Percentiles rank a stretch among this genome's conserved stretches.
Evolutionary conservation across 2,113 vertebrate genomes (phyloP).

Genomic region (Prietella phreatophila): DNA sequence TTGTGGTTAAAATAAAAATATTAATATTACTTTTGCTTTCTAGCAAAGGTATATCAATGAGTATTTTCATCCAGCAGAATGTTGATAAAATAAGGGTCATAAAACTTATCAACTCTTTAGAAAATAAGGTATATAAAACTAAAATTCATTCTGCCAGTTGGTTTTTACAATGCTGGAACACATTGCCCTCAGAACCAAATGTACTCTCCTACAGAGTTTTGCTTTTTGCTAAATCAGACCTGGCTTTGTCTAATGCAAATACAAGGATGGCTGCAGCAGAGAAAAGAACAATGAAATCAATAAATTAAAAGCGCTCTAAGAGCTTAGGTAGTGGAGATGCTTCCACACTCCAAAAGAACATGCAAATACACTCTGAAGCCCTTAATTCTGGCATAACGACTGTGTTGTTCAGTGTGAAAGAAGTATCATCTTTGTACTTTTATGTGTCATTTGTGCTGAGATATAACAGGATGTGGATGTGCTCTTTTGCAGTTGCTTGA

Average conservation of each 20-base stretch:
- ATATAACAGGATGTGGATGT: slow-evolving; percentile 61
- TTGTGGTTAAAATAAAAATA: background rate
- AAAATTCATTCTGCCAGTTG: slow-evolving; percentile 17
- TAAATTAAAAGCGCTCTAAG: slow-evolving; percentile 62
- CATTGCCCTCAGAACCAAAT: slow-evolving; percentile 21
- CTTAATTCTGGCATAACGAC: slow-evolving; percentile 30
- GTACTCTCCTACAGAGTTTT: slow-evolving; percentile 45
- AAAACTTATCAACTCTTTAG: background rate
- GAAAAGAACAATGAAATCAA: slow-evolving; percentile 62
- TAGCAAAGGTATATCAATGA: background rate
- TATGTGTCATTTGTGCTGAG: slow-evolving; percentile 58
- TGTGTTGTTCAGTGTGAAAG: slow-evolving; percentile 41
- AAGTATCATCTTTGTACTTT: slow-evolving; percentile 56
- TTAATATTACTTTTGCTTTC: background rate
- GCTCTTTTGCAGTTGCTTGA: slow-evolving; percentile 66
- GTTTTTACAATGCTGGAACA: background rate
- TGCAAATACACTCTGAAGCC: slow-evolving; percentile 65
- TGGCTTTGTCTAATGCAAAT: slow-evolving; percentile 54
- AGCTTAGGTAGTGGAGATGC: slow-evolving; percentile 57
- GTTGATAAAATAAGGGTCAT: background rate
- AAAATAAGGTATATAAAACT: slow-evolving; percentile 8
- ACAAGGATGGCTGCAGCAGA: slow-evolving; percentile 52
- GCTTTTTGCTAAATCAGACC: slow-evolving; percentile 50
- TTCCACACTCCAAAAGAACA: slow-evolving; percentile 60
- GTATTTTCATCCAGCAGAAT: background rate